These are phyloP conservation scores for Protomyctophum bolini DNA, from an alignment of 2,113 vertebrate species.

Conservation along the genomic window DNA sequence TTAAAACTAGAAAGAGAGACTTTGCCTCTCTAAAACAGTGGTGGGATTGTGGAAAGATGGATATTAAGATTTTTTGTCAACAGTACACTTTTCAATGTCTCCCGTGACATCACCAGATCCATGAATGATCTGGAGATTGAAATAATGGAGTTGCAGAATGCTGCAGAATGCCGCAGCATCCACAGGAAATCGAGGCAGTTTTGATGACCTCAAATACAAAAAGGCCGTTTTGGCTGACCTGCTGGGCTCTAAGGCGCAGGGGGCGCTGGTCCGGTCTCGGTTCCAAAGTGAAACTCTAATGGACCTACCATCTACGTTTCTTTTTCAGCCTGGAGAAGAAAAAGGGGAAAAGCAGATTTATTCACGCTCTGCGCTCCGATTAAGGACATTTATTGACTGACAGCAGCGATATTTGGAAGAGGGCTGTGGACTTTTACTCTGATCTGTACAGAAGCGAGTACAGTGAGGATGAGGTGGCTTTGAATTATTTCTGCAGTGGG, in stretches of 20 bases:
- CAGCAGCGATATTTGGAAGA: neutral
- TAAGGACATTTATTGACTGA: neutral
- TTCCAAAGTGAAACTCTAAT: neutral
- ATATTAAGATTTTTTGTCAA: neutral
- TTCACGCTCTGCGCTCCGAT: neutral
- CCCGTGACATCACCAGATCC: neutral
- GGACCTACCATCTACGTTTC: neutral
- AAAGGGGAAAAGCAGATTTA: neutral
- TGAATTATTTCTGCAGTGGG: neutral
- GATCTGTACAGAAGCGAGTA: neutral
- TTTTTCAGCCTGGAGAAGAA: neutral
- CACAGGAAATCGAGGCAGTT: conserved; percentile 7
- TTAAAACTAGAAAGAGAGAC: neutral
- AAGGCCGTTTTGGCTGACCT: too few species aligned
- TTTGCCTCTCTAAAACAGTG: neutral
- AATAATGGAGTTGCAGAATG: neutral
- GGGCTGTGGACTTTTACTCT: neutral
- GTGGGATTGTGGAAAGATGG: neutral
- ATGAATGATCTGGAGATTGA: neutral
- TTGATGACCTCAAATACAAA: too few species aligned
- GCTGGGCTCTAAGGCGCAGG: too few species aligned
- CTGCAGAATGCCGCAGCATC: too few species aligned
- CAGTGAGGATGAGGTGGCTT: neutral
- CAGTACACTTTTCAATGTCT: neutral
- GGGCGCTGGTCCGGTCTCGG: too few species aligned